phyloP scores from a whole-genome alignment of 2,113 vertebrate species.

The Bos javanicus region DNA sequence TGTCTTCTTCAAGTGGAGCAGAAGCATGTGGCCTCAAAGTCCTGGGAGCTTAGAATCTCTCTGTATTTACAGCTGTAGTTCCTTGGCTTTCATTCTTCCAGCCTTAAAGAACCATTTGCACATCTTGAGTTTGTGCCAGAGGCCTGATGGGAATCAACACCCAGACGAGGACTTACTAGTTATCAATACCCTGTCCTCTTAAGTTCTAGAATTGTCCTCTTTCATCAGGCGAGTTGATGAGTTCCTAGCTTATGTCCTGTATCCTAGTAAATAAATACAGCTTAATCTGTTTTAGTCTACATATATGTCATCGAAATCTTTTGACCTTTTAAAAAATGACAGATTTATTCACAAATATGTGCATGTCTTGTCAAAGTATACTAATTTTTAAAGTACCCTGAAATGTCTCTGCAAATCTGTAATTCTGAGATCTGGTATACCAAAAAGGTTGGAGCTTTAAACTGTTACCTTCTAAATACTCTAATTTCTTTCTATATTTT shows the following conservation, averaged over 20 bases:
- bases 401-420: not conserved
- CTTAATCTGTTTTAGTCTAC: not conserved
- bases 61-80: not conserved
- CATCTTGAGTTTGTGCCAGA: not conserved
- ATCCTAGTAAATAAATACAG: not conserved
- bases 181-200: not conserved
- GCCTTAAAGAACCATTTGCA: not conserved
- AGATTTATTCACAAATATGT: not conserved
- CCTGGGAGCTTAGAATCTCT: not conserved
- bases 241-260: not conserved
- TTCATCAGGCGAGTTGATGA: not conserved
- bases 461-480: not conserved
- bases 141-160: not conserved
- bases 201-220: not conserved
- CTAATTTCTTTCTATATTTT: not conserved
- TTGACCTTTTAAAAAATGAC: not conserved
- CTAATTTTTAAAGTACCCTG: not conserved
- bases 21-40: not conserved
- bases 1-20: not conserved
- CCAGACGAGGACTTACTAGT: not conserved
- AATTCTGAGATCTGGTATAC: not conserved
- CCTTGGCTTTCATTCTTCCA: not conserved
- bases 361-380: not conserved
- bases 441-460: not conserved
- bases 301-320: not conserved